These are phyloP conservation scores for Tringa solitaria DNA, from an alignment of 2,113 vertebrate genomes.

Conservation along the genomic window DNA sequence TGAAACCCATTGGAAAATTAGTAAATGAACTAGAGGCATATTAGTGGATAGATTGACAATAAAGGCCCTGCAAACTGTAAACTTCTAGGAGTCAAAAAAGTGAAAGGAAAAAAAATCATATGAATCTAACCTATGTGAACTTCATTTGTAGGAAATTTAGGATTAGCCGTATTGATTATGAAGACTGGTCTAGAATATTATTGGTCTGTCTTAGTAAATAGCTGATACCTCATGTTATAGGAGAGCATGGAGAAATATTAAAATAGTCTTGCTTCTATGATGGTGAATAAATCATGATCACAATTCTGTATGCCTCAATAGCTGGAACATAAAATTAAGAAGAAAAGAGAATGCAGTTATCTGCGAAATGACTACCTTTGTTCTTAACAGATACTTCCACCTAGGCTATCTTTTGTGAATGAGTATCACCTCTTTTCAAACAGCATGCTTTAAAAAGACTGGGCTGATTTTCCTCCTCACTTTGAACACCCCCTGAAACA, in stretches of 20 bases:
- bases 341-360: not conserved
- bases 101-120: not conserved
- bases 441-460: not conserved
- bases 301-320: not conserved
- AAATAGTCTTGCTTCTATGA: not conserved
- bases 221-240: not conserved
- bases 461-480: not conserved
- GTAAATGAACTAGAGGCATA: not conserved
- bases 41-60: not conserved
- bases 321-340: not conserved
- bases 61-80: not conserved
- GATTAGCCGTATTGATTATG: rapidly evolving
- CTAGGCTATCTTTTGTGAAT: not conserved
- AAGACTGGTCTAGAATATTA: not conserved
- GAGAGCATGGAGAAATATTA: not conserved
- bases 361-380: not conserved
- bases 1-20: not conserved
- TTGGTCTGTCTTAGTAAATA: not conserved
- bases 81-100: not conserved
- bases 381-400: not conserved
- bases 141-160: not conserved
- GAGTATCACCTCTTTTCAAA: not conserved
- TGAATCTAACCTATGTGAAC: not conserved
- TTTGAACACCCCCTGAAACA: not conserved
- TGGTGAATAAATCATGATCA: not conserved